Evolutionary conservation across 1,140 invertebrate species (phyloP), one percentile per base, ranked within the genome.

Genomic region (Bombyx mandarina): DNA sequence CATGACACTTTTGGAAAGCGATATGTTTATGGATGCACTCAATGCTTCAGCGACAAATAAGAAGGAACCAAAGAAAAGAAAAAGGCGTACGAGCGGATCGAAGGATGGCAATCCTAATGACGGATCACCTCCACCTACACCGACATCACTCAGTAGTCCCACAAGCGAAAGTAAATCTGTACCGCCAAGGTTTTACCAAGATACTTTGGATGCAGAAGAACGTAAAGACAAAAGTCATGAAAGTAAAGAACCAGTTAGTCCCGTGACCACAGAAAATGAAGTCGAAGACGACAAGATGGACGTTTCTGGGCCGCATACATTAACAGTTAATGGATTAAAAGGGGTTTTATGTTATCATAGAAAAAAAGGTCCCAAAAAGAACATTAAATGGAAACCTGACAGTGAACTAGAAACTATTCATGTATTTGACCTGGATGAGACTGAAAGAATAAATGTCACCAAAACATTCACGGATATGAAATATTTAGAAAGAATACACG

Each of bases 401-500:
- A 88, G 91, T 7, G 92, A 97, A 54, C 86, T 98, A 12, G 93
- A 94, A 71, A 92, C 95, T 62, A 89, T 96, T 48, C 92, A 93
- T 67, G 97, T 94, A 74, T 99, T 99, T 82, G 96, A 98, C 80
- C 80, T 98, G 48, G 97, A 98, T 86, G 96, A 98, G 87, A 97
- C 93, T 4, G 97, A 98, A 88, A 91, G 97, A 75, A 95, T 97
- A 1, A 98, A 98, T 88, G 97, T 98, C 0, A 97, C 95, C 0
- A 94, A 95, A 80, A 94, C 94, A 43, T 98, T 98, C 83, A 93
- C 91, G n/a, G 96, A 97, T 66, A 94, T 97, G 93, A 97, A 96
- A 77, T 92, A 94, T 77, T 92, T 96, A 89, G 97, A 98, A 74
- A 93, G 94, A 58, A 90, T 92, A 62, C 89, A 93, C 66, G 97